A percentile compares a stretch with the other conserved stretches of the same genome.
phyloP scores from a whole-genome alignment of 2,888 invertebrate genomes.

The Cryptus armator region DNA sequence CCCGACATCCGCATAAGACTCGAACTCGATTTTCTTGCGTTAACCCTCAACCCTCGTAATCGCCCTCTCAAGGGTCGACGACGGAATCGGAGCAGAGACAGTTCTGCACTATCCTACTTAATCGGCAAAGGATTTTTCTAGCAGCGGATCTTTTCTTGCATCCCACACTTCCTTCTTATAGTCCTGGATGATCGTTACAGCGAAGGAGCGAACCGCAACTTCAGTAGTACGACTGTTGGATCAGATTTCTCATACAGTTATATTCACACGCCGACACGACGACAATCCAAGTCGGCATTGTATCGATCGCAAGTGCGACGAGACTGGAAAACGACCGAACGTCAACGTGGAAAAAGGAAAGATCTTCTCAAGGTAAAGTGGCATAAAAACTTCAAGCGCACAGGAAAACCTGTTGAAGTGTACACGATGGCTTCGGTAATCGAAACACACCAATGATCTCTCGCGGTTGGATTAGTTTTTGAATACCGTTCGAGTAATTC shows the following conservation, averaged over 20 bases:
- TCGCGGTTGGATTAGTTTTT: conserved; percentile 6
- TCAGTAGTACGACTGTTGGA: background rate
- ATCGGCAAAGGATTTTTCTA: background rate
- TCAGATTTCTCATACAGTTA: background rate
- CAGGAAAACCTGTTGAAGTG: background rate
- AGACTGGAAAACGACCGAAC: conserved; percentile 7
- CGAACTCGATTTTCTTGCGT: conserved; percentile 38
- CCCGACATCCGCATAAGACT: conserved; percentile 43
- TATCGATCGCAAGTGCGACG: background rate
- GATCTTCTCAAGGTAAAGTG: conserved; percentile 30
- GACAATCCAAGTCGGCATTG: background rate
- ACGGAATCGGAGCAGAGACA: background rate
- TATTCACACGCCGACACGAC: background rate
- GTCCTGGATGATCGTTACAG: background rate
- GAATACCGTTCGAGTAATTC: conserved; percentile 6
- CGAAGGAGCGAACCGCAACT: background rate
- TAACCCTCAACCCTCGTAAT: conserved; percentile 52
- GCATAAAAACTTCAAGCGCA: conserved; percentile 1
- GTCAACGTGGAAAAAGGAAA: conserved; percentile 20
- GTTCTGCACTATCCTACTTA: background rate
- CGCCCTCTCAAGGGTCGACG: conserved; percentile 28
- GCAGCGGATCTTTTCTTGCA: background rate
- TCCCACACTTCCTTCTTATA: background rate
- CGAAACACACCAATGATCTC: background rate
- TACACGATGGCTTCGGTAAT: conserved; percentile 7